Base-by-base conservation (phyloP, 2,113 vertebrate species). In the Cavia porcellus region DNA sequence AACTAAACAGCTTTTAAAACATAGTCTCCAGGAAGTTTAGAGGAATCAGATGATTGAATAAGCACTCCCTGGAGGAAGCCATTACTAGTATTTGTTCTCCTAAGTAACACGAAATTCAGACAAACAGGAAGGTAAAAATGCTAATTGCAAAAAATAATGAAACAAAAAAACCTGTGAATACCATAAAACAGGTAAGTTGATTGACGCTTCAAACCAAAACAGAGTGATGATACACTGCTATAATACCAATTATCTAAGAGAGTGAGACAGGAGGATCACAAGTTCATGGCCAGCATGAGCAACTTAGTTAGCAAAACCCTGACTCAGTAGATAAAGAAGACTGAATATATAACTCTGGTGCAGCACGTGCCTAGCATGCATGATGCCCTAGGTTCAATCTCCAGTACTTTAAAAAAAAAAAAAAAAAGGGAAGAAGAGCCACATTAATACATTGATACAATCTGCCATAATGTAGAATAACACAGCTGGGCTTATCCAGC, bases 101-200 rank as follows among this genome's bases (percentile, higher is more conserved):
- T 82, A 72, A 72, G 30, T 47, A 62, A 22, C 77, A 86, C 87
- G 72, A 61, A 75, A 68, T 92, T 95, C 28, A 84, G 90, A 52
- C 86, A 93, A 91, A 52, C 47, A 91, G 59, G 10, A 84, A 77
- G n/a, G 75, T 38, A 19, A n/a, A 66, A 50, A 66, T 52, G 61
- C 55, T 55, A 30, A 38, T 83, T 72, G 1, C 7, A 72, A 38
- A 70, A 72, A 38, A 38, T 7, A 38, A 70, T 7, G 12, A 12
- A 22, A 38, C 2, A n/a, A 59, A 28, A 86, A 79, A 66, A 35
- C 64, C 35, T 94, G 17, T 92, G 64, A 84, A 59, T 62, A 8
- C n/a, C 55, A 20, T 59, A 84, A 8, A 79, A 86, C 35, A 93
- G 10, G 7, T 85, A 70, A 75, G 20, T 92, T 85, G 55, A 45